phyloP scores from a whole-genome alignment of 2,888 invertebrate genomes.

The Synergus itoensis region DNA sequence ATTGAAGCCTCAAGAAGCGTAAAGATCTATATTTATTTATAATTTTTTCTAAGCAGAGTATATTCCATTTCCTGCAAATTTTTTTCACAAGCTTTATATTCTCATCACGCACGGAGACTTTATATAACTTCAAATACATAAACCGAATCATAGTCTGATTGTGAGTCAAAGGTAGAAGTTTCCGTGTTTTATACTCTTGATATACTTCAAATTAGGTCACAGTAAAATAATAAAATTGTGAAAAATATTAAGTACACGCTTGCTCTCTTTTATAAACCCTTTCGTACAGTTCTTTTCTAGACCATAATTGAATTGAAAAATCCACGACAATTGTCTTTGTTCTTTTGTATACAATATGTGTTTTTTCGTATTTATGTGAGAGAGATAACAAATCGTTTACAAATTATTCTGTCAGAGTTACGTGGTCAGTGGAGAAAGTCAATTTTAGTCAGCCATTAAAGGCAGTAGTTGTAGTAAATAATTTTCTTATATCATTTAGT shows the following conservation, averaged over 20 bases:
- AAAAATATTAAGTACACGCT: neutral
- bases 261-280: neutral
- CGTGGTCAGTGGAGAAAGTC: neutral
- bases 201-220: constrained; percentile 9
- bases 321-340: neutral
- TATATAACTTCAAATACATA: constrained; percentile 9
- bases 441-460: neutral
- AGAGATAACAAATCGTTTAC: neutral
- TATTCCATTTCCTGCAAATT: neutral
- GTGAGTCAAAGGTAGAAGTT: neutral
- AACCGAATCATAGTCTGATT: neutral
- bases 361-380: neutral
- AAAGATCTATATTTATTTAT: neutral
- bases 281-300: neutral
- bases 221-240: neutral
- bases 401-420: neutral
- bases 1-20: too few species aligned
- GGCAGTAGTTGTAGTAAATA: neutral
- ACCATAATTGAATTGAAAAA: neutral
- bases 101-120: neutral
- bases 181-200: neutral
- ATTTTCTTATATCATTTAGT: neutral
- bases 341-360: neutral
- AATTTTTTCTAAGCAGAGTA: neutral
- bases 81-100: constrained; percentile 1